A percentile compares a stretch with the other conserved stretches of the same genome.
Conservation (phyloP, 2,797 vertebrate genomes). For the Hephaestus fuliginosus region DNA sequence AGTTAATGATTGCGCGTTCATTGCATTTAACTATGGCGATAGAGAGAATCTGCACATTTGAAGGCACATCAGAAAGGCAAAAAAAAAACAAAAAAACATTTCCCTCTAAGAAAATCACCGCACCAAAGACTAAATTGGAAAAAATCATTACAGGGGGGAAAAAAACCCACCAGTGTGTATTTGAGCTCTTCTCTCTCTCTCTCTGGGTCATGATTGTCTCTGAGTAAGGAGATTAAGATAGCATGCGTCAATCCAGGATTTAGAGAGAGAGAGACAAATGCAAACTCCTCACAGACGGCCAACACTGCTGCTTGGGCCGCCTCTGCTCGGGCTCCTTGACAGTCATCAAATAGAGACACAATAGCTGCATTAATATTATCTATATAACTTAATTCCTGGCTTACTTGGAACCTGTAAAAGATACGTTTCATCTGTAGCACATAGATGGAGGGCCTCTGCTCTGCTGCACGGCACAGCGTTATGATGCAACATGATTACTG, state of each 20-base stretch:
- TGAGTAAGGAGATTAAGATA: slow-evolving; percentile 87
- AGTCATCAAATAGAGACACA: slow-evolving; percentile 48
- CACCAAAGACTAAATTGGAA: slow-evolving; percentile 31
- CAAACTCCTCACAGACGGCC: slow-evolving; percentile 68
- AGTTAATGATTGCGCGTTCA: neutral
- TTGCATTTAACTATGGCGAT: neutral
- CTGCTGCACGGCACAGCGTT: slow-evolving; percentile 13
- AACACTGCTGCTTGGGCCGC: slow-evolving; percentile 44
- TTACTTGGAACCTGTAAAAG: slow-evolving; percentile 32
- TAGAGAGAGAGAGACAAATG: slow-evolving; percentile 81
- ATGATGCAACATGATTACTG: slow-evolving; percentile 64
- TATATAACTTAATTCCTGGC: slow-evolving; percentile 44
- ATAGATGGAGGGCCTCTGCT: slow-evolving; percentile 1
- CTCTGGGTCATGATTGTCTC: slow-evolving; percentile 82
- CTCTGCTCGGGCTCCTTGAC: slow-evolving; percentile 37
- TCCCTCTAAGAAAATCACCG: slow-evolving; percentile 14
- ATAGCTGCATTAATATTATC: slow-evolving; percentile 58
- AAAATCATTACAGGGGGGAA: slow-evolving; percentile 23
- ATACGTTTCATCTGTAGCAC: slow-evolving; percentile 48
- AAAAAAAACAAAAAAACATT: slow-evolving; percentile 2
- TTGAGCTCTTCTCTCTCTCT: slow-evolving; percentile 31
- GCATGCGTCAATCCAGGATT: slow-evolving; percentile 87
- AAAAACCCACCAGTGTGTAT: slow-evolving; percentile 19
- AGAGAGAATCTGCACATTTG: slow-evolving; percentile 25
- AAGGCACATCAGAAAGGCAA: neutral